Evolutionary conservation across 2,113 vertebrate species (phyloP), one percentile per base, ranked within the genome.

Genomic region (Anser cygnoides): DNA sequence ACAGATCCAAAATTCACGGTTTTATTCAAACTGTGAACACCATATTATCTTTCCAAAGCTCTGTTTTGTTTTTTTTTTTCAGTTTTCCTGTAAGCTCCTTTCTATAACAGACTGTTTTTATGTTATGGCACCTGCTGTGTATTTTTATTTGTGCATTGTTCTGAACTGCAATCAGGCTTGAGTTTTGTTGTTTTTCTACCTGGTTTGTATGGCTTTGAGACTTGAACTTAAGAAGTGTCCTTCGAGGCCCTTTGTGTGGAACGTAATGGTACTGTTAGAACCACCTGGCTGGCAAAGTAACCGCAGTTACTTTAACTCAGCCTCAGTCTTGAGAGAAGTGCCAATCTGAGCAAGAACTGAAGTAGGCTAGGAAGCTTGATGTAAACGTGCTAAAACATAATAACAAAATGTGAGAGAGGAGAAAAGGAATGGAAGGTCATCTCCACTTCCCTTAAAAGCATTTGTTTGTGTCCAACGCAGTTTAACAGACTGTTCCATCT

Each of bases 251-350:
- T 57, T 43, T 54, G 43, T 39, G 50, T 3, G 20, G 65, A 35
- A 35, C 72, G 31, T 70, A 25, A 63, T 37, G n/a, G 21, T 17
- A 13, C 29, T 68, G 44, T 50, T 63, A 22, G 54, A 86, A 26
- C 22, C 85, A 83, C 61, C 63, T 67, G 91, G 46, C 41, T 50
- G 23, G 33, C 75, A 55, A 81, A 80, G 75, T 85, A 50, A 20
- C 77, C 63, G 50, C 35, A 49, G 49, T 37, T 67, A 37, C 58
- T 75, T 75, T 62, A 61, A 66, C 39, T 89, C 16, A 3, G 37
- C 72, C 68, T 93, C 93, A 54, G 20, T 87, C 87, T 93, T 85
- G 93, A 92, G 90, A 43, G 29, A 41, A 41, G 29, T 10, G n/a
- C 35, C 11, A 37, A 33, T 91, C 35, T 67, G 50, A 89, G 68